Evolutionary conservation across 2,888 invertebrate genomes (phyloP).

Genomic region (Uropetala carovei): DNA sequence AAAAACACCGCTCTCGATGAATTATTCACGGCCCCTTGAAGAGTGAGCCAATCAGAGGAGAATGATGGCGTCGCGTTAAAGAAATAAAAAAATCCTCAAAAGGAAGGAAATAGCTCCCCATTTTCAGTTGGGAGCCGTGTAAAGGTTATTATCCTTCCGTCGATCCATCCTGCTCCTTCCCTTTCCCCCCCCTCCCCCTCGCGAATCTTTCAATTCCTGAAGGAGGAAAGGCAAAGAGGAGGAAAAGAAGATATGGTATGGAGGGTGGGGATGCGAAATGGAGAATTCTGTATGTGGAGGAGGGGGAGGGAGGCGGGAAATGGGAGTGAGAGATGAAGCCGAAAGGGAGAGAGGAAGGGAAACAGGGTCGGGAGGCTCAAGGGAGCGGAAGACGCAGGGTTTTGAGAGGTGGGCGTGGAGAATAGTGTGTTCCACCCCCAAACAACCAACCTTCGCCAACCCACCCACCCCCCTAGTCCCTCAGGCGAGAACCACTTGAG

Average conservation of each 20-base stretch:
- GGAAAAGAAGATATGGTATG: neutral
- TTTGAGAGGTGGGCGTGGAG: neutral
- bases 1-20: slow-evolving; percentile 5
- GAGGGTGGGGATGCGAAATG: neutral
- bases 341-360: neutral
- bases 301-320: neutral
- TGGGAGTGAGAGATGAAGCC: neutral
- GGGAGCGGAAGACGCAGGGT: too few species aligned
- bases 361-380: neutral
- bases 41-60: slow-evolving; percentile 39
- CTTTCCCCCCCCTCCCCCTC: neutral
- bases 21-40: slow-evolving; percentile 39
- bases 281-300: neutral
- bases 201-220: slow-evolving; percentile 7
- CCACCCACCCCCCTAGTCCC: neutral
- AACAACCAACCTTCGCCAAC: slow-evolving; percentile 10
- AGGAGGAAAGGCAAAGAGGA: neutral
- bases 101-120: slow-evolving; percentile 35
- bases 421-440: slow-evolving; percentile 25
- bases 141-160: slow-evolving; percentile 21
- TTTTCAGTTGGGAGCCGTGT: neutral
- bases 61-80: slow-evolving; percentile 22
- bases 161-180: neutral
- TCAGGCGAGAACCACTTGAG: slow-evolving; percentile 55
- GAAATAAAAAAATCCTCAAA: neutral